These are phyloP conservation scores for Zaprionus bogoriensis DNA, from an alignment of 2,888 invertebrate species.

Conservation along the genomic window DNA sequence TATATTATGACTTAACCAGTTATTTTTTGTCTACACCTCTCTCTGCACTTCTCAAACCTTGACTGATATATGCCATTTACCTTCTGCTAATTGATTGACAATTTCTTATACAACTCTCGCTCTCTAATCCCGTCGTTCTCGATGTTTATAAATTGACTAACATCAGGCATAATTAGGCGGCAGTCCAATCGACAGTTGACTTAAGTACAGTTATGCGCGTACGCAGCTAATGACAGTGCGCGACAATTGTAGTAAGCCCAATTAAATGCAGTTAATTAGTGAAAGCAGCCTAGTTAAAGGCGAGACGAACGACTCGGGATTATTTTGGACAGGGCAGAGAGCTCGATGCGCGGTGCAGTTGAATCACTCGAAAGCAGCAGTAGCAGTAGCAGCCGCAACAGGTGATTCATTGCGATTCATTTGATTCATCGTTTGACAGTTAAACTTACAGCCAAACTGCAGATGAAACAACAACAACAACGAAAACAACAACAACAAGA, in stretches of 20 bases:
- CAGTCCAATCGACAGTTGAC: slow-evolving; percentile 3
- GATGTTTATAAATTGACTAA: not conserved
- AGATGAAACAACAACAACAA: slow-evolving; percentile 24
- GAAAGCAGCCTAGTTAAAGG: slow-evolving; percentile 37
- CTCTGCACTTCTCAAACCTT: not conserved
- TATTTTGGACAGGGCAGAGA: not conserved
- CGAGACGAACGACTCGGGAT: too few species aligned
- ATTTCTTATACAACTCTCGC: not conserved
- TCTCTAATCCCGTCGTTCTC: not conserved
- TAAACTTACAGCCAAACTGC: slow-evolving; percentile 37
- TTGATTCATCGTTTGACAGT: slow-evolving; percentile 38
- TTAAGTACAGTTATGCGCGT: slow-evolving; percentile 15
- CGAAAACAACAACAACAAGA: slow-evolving; percentile 7
- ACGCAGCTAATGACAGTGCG: slow-evolving; percentile 13
- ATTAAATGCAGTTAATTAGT: slow-evolving; percentile 38
- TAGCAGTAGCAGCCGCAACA: slow-evolving; percentile 28
- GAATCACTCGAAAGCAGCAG: slow-evolving; percentile 32
- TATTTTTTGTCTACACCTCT: too few species aligned
- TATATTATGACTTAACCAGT: too few species aligned
- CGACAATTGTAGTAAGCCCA: slow-evolving; percentile 23
- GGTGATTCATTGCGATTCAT: slow-evolving; percentile 57
- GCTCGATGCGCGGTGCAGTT: slow-evolving; percentile 23
- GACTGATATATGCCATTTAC: not conserved
- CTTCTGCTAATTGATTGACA: not conserved
- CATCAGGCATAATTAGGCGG: not conserved